Conservation (phyloP, 2,888 invertebrate genomes). For the Heteropelma amictum region DNA sequence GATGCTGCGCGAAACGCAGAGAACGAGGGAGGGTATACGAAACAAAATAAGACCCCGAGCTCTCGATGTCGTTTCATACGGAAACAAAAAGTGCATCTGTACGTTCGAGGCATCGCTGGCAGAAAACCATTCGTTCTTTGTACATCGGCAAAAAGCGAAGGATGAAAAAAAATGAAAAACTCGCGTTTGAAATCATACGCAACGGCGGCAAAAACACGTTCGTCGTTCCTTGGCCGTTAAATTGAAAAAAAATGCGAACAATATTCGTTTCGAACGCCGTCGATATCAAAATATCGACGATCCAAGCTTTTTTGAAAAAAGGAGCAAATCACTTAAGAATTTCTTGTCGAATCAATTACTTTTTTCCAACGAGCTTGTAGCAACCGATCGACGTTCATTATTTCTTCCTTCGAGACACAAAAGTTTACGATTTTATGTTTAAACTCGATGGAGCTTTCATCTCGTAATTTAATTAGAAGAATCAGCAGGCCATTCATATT, state of each 20-base stretch:
- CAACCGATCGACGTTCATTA: no score
- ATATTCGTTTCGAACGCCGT: no score
- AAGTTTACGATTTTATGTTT: no score
- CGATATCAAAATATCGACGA: no score
- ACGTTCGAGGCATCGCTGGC: background rate
- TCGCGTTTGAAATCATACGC: background rate
- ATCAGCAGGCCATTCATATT: no score
- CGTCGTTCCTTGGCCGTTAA: background rate
- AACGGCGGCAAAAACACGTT: background rate
- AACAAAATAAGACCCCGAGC: background rate
- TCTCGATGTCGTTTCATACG: slow-evolving; percentile 1
- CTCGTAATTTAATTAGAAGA: no score
- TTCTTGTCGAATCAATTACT: no score
- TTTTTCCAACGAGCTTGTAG: no score
- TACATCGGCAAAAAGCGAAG: background rate
- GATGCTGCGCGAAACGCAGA: background rate
- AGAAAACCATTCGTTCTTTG: slow-evolving; percentile 8
- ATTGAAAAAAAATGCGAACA: background rate
- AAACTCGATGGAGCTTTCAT: no score
- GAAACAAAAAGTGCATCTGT: slow-evolving; percentile 2
- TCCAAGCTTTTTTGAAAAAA: no score
- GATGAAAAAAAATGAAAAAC: background rate
- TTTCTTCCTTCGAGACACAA: no score
- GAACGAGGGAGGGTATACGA: background rate
- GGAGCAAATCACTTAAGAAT: no score